Conservation (phyloP, 35 echinoderm and acorn worm genomes). For the Heliocidaris tuberculata region DNA sequence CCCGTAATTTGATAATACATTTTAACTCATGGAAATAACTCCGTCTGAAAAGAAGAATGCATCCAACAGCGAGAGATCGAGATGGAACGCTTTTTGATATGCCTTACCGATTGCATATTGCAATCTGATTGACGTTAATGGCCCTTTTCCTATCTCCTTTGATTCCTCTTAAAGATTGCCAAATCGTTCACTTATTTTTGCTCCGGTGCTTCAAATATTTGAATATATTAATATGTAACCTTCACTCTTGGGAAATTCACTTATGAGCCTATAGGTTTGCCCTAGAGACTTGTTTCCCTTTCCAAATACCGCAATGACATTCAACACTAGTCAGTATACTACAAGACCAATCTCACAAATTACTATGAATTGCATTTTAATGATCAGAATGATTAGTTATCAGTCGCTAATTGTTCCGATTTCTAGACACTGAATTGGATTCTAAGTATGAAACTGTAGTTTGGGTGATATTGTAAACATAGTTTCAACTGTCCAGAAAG, state of each 20-base stretch:
- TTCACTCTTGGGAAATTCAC: not conserved
- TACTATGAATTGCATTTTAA: not conserved
- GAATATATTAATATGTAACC: not conserved
- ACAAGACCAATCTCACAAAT: not conserved
- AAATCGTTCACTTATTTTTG: not conserved
- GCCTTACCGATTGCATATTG: not conserved
- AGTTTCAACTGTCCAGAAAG: too few relatives aligned
- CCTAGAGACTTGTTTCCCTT: not conserved
- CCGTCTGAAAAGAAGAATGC: not conserved
- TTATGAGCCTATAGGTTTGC: not conserved
- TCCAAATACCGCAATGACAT: not conserved
- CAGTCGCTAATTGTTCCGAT: too few relatives aligned
- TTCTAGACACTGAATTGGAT: too few relatives aligned
- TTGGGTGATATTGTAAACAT: too few relatives aligned
- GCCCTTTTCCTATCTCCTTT: not conserved
- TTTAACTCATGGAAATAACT: not conserved
- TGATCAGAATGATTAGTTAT: too few relatives aligned
- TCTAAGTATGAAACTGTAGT: too few relatives aligned
- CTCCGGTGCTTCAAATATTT: not conserved
- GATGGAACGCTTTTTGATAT: not conserved
- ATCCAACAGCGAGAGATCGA: not conserved
- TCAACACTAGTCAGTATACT: not conserved
- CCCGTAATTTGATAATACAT: not conserved
- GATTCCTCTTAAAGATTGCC: not conserved
- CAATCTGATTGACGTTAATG: constrained; percentile 11